These are phyloP conservation scores for Poecilia velifera DNA, from an alignment of 2,797 vertebrate genomes.

Conservation along the genomic window DNA sequence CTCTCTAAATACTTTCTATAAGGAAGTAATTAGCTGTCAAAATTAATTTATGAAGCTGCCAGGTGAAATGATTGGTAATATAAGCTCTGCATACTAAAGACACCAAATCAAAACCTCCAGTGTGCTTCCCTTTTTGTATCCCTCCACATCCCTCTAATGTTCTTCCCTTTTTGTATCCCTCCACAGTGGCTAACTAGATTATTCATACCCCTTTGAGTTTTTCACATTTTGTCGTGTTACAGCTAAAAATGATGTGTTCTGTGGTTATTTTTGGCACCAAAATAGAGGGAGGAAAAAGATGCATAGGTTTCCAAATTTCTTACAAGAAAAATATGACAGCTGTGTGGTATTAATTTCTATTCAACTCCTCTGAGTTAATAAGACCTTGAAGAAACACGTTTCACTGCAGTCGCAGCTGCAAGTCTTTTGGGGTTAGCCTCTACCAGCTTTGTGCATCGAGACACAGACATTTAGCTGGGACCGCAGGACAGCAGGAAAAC, in stretches of 20 bases:
- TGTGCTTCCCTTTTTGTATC: slow-evolving; percentile 2
- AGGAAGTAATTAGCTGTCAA: slow-evolving; percentile 50
- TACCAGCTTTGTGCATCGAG: neutral
- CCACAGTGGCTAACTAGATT: neutral
- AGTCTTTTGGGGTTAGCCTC: neutral
- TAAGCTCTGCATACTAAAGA: slow-evolving; percentile 41
- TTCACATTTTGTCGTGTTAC: neutral
- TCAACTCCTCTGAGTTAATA: neutral
- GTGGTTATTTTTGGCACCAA: neutral
- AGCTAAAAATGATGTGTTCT: neutral
- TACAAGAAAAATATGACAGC: neutral
- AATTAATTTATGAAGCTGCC: slow-evolving; percentile 46
- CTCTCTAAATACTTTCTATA: slow-evolving; percentile 31
- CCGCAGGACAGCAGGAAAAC: neutral
- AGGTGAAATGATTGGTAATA: slow-evolving; percentile 40
- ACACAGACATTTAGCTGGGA: neutral
- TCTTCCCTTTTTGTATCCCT: neutral
- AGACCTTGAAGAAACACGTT: neutral
- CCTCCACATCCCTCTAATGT: neutral
- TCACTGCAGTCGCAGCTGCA: neutral
- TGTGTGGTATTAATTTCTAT: neutral
- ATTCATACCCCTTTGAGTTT: neutral
- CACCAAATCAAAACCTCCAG: neutral
- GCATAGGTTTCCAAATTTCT: neutral
- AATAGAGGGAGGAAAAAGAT: neutral